Evolutionary conservation across 1,140 invertebrate species (phyloP).

Genomic region (Euwallacea fornicatus): DNA sequence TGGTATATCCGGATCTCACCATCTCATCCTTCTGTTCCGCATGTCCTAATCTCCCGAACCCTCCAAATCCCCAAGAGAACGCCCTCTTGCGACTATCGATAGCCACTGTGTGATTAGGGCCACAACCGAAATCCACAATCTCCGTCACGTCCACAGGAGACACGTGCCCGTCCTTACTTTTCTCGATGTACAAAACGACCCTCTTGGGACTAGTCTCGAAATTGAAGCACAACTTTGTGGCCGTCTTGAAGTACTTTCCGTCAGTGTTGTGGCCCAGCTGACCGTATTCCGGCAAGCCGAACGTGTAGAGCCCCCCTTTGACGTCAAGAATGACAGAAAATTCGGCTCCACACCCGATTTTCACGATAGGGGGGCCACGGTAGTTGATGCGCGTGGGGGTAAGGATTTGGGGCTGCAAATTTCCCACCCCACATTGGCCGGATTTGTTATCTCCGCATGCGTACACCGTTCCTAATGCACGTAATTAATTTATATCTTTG

Average conservation of each 20-base stretch:
- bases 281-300: slow-evolving; percentile 90
- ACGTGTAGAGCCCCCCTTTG: slow-evolving; percentile 85
- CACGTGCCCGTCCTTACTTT: slow-evolving; percentile 83
- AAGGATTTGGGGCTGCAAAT: slow-evolving; percentile 66
- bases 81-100: slow-evolving; percentile 84
- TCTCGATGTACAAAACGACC: slow-evolving; percentile 85
- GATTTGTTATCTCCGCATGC: slow-evolving; percentile 88
- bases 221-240: slow-evolving; percentile 83
- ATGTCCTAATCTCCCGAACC: slow-evolving; percentile 89
- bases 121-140: slow-evolving; percentile 88
- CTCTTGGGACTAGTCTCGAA: slow-evolving; percentile 83
- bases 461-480: slow-evolving; percentile 71
- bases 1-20: slow-evolving; percentile 39
- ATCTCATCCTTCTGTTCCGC: slow-evolving; percentile 88
- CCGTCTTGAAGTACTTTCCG: slow-evolving; percentile 89
- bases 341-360: slow-evolving; percentile 85
- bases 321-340: slow-evolving; percentile 90
- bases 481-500: background rate
- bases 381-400: slow-evolving; percentile 76
- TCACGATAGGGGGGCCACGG: slow-evolving; percentile 52
- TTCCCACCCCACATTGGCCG: slow-evolving; percentile 87
- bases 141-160: slow-evolving; percentile 81
- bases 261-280: slow-evolving; percentile 91
- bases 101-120: slow-evolving; percentile 87
- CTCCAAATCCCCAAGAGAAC: slow-evolving; percentile 94